Conservation (phyloP, 2,888 invertebrate species). For the Andrena fulva region DNA sequence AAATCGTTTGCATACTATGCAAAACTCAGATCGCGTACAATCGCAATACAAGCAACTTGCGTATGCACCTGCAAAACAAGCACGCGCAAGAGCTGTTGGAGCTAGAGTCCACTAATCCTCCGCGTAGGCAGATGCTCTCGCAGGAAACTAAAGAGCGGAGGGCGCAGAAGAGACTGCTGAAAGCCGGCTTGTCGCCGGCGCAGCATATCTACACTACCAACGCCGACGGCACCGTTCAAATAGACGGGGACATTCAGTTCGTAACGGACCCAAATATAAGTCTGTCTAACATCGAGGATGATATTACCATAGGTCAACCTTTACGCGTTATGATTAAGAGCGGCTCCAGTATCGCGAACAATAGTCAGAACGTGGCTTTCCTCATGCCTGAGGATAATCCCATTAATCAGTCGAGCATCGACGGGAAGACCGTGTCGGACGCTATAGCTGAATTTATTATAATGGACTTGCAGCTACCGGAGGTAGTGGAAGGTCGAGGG, state of each 20-base stretch:
- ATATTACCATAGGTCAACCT: conserved; percentile 76
- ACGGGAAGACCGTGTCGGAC: conserved; percentile 84
- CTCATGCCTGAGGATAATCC: conserved; percentile 80
- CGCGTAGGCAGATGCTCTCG: conserved; percentile 76
- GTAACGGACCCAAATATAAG: conserved; percentile 83
- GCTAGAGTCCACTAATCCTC: conserved; percentile 81
- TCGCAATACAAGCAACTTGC: conserved; percentile 85
- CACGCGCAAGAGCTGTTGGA: conserved; percentile 83
- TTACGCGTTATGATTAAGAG: conserved; percentile 79
- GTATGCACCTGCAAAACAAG: conserved; percentile 86
- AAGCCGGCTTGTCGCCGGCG: conserved; percentile 72
- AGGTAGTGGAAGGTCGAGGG: conserved; percentile 85
- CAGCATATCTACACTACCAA: conserved; percentile 84
- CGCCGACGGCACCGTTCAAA: conserved; percentile 83
- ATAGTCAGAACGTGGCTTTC: conserved; percentile 79
- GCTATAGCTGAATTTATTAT: conserved; percentile 85
- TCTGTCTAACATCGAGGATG: conserved; percentile 81
- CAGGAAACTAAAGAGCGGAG: conserved; percentile 81
- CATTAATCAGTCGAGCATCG: conserved; percentile 73
- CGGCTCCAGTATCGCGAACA: conserved; percentile 58
- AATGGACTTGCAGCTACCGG: conserved; percentile 85
- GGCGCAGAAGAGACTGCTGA: conserved; percentile 80
- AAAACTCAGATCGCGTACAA: conserved; percentile 86
- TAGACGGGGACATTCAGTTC: conserved; percentile 84
- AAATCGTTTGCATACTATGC: conserved; percentile 85